These are phyloP conservation scores for Clupea harengus DNA, from an alignment of 2,113 vertebrate genomes.

Conservation along the genomic window DNA sequence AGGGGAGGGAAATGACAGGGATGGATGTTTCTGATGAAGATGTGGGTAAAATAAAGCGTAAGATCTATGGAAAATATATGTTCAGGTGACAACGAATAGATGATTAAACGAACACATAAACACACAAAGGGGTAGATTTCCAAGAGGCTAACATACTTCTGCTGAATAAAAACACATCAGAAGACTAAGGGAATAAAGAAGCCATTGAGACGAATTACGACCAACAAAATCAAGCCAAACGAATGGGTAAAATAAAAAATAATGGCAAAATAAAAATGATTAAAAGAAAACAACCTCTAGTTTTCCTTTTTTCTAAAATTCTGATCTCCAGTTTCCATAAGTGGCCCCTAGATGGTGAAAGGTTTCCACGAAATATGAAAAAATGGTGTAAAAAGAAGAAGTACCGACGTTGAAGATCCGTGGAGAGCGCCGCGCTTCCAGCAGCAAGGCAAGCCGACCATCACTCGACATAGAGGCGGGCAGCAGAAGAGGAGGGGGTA, in stretches of 20 bases:
- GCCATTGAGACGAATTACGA: slow-evolving; percentile 22
- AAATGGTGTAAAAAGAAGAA: slow-evolving; percentile 74
- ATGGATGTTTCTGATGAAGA: background rate
- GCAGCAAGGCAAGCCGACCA: slow-evolving; percentile 67
- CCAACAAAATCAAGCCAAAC: slow-evolving; percentile 7
- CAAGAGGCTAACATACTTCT: slow-evolving; percentile 52
- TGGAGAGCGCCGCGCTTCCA: slow-evolving; percentile 66
- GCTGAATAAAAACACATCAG: slow-evolving; percentile 51
- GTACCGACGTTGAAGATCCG: slow-evolving; percentile 72
- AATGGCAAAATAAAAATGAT: slow-evolving; percentile 45
- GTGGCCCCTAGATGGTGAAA: slow-evolving; percentile 90
- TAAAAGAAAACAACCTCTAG: slow-evolving; percentile 77
- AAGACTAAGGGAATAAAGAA: slow-evolving; percentile 24
- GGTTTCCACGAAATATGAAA: slow-evolving; percentile 82
- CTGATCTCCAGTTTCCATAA: slow-evolving; percentile 98
- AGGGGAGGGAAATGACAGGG: slow-evolving; percentile 36
- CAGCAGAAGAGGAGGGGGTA: slow-evolving; percentile 40
- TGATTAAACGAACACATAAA: slow-evolving; percentile 43
- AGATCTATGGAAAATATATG: slow-evolving; percentile 23
- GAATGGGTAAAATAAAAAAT: slow-evolving; percentile 30
- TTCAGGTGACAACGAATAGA: slow-evolving; percentile 50
- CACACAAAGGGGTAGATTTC: slow-evolving; percentile 46
- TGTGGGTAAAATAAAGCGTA: slow-evolving; percentile 27
- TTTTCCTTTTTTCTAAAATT: slow-evolving; percentile 98
- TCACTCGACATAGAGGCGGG: slow-evolving; percentile 68